A percentile compares a stretch with the other conserved stretches of the same genome.
phyloP scores from a whole-genome alignment of 2,797 vertebrate genomes.

The Cossypha caffra region DNA sequence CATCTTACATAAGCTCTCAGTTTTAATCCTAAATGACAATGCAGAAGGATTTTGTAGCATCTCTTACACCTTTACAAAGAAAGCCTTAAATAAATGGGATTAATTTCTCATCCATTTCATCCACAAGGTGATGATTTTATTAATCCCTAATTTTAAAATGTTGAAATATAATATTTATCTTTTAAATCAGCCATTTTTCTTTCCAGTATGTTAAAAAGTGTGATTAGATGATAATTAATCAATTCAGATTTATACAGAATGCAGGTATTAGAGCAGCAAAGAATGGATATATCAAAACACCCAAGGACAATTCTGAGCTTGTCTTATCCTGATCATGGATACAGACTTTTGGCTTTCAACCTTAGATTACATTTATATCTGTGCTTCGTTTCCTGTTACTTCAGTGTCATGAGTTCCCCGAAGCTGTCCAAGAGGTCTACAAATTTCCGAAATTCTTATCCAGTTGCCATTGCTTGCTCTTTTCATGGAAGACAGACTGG shows the following conservation, averaged over 20 bases:
- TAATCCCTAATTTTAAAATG: neutral
- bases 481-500: neutral
- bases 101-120: conserved; percentile 20
- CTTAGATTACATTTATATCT: neutral
- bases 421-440: neutral
- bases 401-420: neutral
- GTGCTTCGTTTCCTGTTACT: neutral
- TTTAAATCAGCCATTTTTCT: neutral
- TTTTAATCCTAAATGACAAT: conserved; percentile 3
- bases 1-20: neutral
- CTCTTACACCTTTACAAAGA: conserved; percentile 46
- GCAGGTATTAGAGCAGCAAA: neutral
- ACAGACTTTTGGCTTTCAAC: conserved; percentile 4
- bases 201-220: neutral
- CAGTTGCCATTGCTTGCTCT: neutral
- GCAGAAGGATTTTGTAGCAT: conserved; percentile 14
- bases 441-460: neutral
- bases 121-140: conserved; percentile 3
- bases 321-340: neutral
- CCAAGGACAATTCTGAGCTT: conserved; percentile 35
- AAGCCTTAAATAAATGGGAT: conserved; percentile 43
- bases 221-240: neutral
- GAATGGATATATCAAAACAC: neutral
- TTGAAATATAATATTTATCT: neutral
- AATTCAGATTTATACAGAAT: neutral